Percentiles rank a stretch among this genome's conserved stretches.
phyloP scores from a whole-genome alignment of 2,797 vertebrate species.

The Platyrinchus mystaceus region DNA sequence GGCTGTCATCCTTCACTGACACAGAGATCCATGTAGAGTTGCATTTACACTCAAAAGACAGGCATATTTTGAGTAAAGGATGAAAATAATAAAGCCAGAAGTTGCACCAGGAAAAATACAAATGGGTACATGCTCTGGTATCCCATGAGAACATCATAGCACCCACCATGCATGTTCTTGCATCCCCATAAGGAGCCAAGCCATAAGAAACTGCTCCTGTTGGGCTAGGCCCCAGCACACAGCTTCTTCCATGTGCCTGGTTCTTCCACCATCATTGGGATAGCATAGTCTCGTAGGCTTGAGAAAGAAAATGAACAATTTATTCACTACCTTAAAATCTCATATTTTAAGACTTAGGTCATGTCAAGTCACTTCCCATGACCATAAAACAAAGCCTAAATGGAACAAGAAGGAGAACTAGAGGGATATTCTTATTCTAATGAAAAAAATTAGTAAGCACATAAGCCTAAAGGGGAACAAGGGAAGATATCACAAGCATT shows the following conservation, averaged over 20 bases:
- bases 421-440: constrained; percentile 8
- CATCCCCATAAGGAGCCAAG: not conserved
- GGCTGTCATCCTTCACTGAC: not conserved
- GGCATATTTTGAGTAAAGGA: not conserved
- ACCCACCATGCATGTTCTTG: not conserved
- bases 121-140: not conserved
- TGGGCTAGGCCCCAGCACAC: not conserved
- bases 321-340: not conserved
- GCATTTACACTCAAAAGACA: not conserved
- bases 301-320: not conserved
- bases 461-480: not conserved
- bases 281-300: not conserved
- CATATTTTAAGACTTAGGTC: not conserved
- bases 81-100: not conserved
- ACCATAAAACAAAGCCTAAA: not conserved
- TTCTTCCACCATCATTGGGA: not conserved
- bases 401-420: not conserved
- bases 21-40: not conserved
- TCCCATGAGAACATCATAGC: not conserved
- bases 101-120: not conserved
- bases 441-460: constrained; percentile 29
- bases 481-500: not conserved
- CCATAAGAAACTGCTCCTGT: not conserved
- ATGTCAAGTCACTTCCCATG: not conserved
- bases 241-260: not conserved